Base-by-base conservation (phyloP, 2,113 vertebrate species). In the Platichthys flesus region DNA sequence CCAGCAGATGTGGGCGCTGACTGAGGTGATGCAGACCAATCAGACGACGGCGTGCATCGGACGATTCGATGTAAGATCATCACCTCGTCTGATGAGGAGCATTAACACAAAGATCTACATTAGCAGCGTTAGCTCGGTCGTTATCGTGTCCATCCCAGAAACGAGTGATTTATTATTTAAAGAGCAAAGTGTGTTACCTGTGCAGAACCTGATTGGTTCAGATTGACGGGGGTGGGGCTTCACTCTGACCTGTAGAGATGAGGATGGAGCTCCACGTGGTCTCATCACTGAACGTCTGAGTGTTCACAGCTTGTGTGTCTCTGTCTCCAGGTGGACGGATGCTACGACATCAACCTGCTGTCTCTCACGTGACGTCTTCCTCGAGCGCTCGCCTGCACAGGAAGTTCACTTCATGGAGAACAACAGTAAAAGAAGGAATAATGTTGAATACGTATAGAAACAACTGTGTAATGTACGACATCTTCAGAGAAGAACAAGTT, bases 1-100 rank as follows among this genome's bases (percentile, higher is more conserved):
- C n/a, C 97, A 99, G 93, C 98, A 97, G 84, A 98, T 99, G 97
- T 99, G 97, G 97, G 96, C 96, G 24, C 93, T 99, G 88, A 98
- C 97, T 0, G 97, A 99, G 85, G 95, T 99, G 90, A 96, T 98
- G 94, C 96, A 95, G 78, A 95, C 94, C 85, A 96, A 92, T 88
- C 96, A 96, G 82, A 96, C 95, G 2, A 92, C 95, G 0, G 90
- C 96, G 6, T 95, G 95, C 63, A 96, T 99, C 0, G 97, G 97
- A 60, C 96, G 98, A 12, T 99, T 98, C 4, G 96, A 99, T 0
- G 98, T 98, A 4, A 9, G 15, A n/a, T 15, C 26, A 6, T 21
- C 52, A 13, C n/a, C n/a, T 4, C 4, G 4, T 52, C 18, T 52
- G 49, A 52, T 8, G 6, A 18, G 49, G 49, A n/a, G 9, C 51